These are phyloP conservation scores for Epicampocera succincta DNA, from an alignment of 2,888 invertebrate species.

Conservation along the genomic window DNA sequence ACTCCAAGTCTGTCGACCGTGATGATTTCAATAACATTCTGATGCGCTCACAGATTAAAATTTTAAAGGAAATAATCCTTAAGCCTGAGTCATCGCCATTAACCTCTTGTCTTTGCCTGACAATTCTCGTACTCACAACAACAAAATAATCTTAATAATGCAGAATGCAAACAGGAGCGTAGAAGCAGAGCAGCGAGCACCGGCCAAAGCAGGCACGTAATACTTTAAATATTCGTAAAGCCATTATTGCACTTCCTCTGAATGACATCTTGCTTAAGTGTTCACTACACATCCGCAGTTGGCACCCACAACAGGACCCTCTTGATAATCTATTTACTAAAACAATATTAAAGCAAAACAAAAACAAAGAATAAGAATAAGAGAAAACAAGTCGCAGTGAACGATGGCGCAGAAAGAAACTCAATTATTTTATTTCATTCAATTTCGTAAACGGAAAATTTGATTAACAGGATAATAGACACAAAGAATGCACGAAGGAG, in stretches of 20 bases:
- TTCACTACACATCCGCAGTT: slow-evolving; percentile 20
- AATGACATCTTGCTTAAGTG: slow-evolving; percentile 14
- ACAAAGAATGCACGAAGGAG: background rate
- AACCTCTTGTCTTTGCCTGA: background rate
- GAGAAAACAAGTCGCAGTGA: slow-evolving; percentile 9
- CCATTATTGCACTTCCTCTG: slow-evolving; percentile 36
- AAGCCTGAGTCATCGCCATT: background rate
- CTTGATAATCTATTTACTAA: slow-evolving; percentile 44
- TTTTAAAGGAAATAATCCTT: background rate
- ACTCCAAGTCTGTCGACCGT: too few relatives aligned
- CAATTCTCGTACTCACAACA: background rate
- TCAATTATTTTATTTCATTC: slow-evolving; percentile 59
- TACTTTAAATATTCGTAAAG: slow-evolving; percentile 43
- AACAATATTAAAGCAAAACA: background rate
- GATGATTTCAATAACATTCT: background rate
- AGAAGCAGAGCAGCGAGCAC: background rate
- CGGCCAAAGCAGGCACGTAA: slow-evolving; percentile 26
- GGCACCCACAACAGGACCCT: slow-evolving; percentile 5
- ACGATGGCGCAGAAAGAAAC: slow-evolving; percentile 35
- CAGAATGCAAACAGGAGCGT: background rate
- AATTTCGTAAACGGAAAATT: slow-evolving; percentile 58
- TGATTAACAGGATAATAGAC: slow-evolving; percentile 62
- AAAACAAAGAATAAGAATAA: background rate
- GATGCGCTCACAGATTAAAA: background rate
- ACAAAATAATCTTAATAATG: background rate